Conservation (phyloP, 35 echinoderm and acorn worm species). For the Acanthaster planci region DNA sequence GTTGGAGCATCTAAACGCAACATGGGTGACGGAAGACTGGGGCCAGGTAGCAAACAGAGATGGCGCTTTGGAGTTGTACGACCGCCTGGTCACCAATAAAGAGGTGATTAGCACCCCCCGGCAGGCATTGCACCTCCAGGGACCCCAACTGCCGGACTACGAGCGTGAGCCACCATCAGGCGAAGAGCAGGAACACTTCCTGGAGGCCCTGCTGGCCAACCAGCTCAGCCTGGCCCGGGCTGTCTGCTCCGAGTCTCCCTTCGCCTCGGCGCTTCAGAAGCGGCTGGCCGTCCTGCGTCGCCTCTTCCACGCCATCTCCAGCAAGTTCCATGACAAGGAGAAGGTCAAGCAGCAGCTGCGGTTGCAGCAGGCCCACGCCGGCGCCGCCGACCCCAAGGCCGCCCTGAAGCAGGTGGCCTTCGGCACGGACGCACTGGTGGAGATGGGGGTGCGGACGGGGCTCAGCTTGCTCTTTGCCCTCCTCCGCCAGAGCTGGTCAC, state of each 20-base stretch:
- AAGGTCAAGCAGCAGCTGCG: slow-evolving; percentile 93
- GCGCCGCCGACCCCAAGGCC: slow-evolving; percentile 77
- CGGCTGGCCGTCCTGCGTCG: slow-evolving; percentile 75
- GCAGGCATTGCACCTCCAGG: slow-evolving; percentile 85
- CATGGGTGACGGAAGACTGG: slow-evolving; percentile 95
- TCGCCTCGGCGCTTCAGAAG: slow-evolving; percentile 74
- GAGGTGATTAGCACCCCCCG: slow-evolving; percentile 80
- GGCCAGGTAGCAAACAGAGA: slow-evolving; percentile 83
- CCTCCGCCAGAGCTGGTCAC: slow-evolving; percentile 85
- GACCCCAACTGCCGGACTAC: slow-evolving; percentile 93
- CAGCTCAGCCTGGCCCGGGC: slow-evolving; percentile 84
- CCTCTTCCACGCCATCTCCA: slow-evolving; percentile 92
- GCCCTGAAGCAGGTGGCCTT: slow-evolving; percentile 66
- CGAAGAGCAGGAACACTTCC: slow-evolving; percentile 92
- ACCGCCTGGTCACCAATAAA: slow-evolving; percentile 89
- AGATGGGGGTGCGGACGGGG: slow-evolving; percentile 97
- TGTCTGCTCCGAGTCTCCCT: slow-evolving; percentile 91
- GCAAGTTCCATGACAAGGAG: slow-evolving; percentile 96
- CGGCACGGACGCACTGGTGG: slow-evolving; percentile 94
- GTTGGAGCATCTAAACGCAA: slow-evolving; percentile 97
- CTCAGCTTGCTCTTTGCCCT: slow-evolving; percentile 95
- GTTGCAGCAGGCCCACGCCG: slow-evolving; percentile 74
- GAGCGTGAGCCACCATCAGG: slow-evolving; percentile 80
- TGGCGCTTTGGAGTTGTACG: slow-evolving; percentile 78
- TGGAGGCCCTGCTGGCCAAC: slow-evolving; percentile 70